Conservation (phyloP, 2,113 vertebrate genomes). For the Neogobius melanostomus region DNA sequence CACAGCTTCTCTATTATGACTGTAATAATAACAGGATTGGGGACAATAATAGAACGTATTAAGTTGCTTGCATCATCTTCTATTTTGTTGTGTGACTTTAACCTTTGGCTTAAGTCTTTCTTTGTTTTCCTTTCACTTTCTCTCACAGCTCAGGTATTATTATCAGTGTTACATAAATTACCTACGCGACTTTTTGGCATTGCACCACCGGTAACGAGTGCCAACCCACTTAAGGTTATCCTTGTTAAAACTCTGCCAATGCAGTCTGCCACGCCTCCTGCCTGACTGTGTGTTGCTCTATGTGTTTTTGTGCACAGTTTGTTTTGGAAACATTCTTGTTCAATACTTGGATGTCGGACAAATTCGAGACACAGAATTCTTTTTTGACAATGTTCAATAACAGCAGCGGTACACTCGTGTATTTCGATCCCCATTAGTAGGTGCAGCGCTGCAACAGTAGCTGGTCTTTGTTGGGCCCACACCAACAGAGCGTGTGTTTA, state of each 20-base stretch:
- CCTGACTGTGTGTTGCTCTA: slow-evolving; percentile 10
- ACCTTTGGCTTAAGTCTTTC: neutral
- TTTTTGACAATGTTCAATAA: slow-evolving; percentile 7
- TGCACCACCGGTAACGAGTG: slow-evolving; percentile 29
- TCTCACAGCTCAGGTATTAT: slow-evolving; percentile 29
- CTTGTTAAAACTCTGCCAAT: slow-evolving; percentile 44
- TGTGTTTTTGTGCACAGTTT: slow-evolving; percentile 3
- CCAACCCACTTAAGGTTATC: slow-evolving; percentile 69
- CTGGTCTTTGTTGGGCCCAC: neutral
- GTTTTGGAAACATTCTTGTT: slow-evolving; percentile 1
- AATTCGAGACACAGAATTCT: neutral
- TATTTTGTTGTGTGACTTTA: neutral
- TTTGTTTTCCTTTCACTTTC: slow-evolving; percentile 13
- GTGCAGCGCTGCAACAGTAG: slow-evolving; percentile 5
- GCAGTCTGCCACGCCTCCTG: slow-evolving; percentile 38
- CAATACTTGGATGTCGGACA: neutral
- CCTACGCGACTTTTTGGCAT: slow-evolving; percentile 56
- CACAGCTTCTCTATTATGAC: neutral
- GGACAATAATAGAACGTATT: neutral
- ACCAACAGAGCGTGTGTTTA: slow-evolving; percentile 1
- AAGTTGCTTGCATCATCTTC: neutral
- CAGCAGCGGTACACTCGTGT: neutral
- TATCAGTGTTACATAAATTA: slow-evolving; percentile 55
- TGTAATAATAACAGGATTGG: slow-evolving; percentile 6
- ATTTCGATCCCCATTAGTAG: slow-evolving; percentile 9